Evolutionary conservation across 2,888 invertebrate genomes (phyloP), one percentile per base, ranked within the genome.

Genomic region (Morpho deidamia): DNA sequence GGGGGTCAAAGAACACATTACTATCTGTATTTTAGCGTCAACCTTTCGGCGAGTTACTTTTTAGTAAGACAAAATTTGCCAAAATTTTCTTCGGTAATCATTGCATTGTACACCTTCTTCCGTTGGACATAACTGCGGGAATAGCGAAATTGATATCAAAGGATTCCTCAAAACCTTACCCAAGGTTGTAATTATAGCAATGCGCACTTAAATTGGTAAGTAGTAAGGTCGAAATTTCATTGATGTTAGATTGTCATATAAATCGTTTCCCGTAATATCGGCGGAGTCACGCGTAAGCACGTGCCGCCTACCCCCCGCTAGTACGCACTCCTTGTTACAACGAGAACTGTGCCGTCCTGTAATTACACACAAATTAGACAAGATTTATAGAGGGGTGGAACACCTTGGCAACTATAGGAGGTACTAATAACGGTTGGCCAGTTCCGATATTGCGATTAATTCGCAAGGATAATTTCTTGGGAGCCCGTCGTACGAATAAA

Each of bases 351-450:
- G 75, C 85, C 78, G 80, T 81, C 80, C 86, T 85, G 86, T 89
- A 89, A 89, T 89, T 88, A 89, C 89, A 88, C 87, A 89, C 87
- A 89, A 89, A 89, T 89, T 89, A 89, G 87, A 86, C 84, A 88
- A 89, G 88, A 89, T 89, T 89, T 89, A 89, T 88, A 72, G 88
- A 81, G 85, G 89, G 89, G 88, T 83, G 83, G 80, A 82, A 86
- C 88, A 89, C 88, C 88, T 89, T 88, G 79, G 87, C 82, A 89
- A 89, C 89, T 86, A 83, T 81, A 77, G 78, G 76, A 79, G 82
- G 83, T 83, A 87, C 84, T 84, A 86, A 85, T 87, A 87, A 87
- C 81, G 86, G 81, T 79, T 79, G 83, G 84, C 81, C 83, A 82
- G 76, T 75, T 73, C 73, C 78, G 78, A 86, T 87, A 88, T 87